A percentile compares a stretch with the other conserved stretches of the same genome.
Conservation (phyloP, 2,797 vertebrate species). For the Sternarchorhynchus goeldii region DNA sequence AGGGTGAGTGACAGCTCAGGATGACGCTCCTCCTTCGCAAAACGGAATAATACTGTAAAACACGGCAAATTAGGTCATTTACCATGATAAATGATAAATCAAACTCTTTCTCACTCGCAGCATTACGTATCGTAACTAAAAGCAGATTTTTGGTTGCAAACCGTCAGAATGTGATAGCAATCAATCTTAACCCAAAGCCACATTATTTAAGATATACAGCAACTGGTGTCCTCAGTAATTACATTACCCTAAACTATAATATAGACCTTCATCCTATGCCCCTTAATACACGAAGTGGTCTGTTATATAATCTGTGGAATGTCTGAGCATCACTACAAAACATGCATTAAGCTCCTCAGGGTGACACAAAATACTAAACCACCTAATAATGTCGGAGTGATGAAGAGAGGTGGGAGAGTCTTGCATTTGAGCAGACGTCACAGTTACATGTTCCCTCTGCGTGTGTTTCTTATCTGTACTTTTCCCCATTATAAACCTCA, state of each 20-base stretch:
- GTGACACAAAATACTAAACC: neutral
- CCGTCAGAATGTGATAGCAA: neutral
- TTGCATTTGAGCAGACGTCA: conserved; percentile 19
- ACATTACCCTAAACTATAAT: neutral
- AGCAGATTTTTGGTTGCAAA: no score
- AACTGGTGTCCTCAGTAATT: neutral
- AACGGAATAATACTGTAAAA: no score
- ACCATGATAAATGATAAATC: no score
- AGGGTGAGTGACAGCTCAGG: conserved; percentile 77
- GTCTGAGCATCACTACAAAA: neutral
- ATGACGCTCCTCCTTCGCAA: no score
- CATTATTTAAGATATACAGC: neutral
- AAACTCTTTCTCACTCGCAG: neutral
- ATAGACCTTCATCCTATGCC: neutral
- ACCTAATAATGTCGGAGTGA: neutral
- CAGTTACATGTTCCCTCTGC: neutral
- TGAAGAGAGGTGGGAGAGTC: conserved; percentile 1
- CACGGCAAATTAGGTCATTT: no score
- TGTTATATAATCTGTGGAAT: no score
- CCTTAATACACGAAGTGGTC: no score
- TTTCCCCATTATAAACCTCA: neutral
- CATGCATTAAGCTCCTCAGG: neutral
- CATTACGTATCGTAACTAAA: no score
- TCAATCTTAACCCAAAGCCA: neutral
- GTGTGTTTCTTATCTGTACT: conserved; percentile 3